Base-by-base conservation (phyloP, 2,797 vertebrate species). In the Acanthiza pusilla region DNA sequence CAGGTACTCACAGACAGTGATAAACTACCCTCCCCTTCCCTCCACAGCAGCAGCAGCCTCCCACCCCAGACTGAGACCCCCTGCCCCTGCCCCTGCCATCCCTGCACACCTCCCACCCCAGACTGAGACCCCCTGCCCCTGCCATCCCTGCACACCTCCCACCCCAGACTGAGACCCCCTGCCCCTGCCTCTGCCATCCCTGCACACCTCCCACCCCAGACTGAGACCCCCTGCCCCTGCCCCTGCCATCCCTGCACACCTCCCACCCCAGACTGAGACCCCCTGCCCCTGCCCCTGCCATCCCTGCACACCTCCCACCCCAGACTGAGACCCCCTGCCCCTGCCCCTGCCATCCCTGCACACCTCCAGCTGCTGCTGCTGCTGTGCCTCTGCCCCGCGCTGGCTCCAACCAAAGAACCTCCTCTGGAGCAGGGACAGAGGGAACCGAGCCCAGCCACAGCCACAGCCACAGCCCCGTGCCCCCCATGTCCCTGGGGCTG, bases 1-100 rank as follows among this genome's bases (percentile, higher is more conserved):
- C 78, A 94, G 92, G 61, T 71, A 70, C 75, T 91, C 54, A 30
- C 15, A 73, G 75, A 74, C 76, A 74, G 12, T 68, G 89, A 75
- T 5, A 72, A 94, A 89, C 81, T 36, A 45, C 48, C 91, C 82
- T 89, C 91, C 83, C 95, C 89, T 77, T 61, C 73, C 58, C 61
- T 68, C 30, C 0, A 0, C 47, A 65, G 53, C 74, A 86, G 54
- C n/a, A 16, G 15, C n/a, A 32, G 32, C 58, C 53, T 83, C 54
- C 83, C 50, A 10, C 71, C 66, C 66, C 40, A 15, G 40, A 42
- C 40, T 38, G 38, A 38, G 38, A 20, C 20, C 17, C 60, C 14
- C 48, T 58, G 61, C 10, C 36, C 36, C 36, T 36, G 36, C 29
- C 74, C 50, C 86, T 70, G 53, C 40, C n/a, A 6, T 11, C 50